These are phyloP conservation scores for Hyperoplus immaculatus DNA, from an alignment of 2,797 vertebrate genomes.

Conservation along the genomic window DNA sequence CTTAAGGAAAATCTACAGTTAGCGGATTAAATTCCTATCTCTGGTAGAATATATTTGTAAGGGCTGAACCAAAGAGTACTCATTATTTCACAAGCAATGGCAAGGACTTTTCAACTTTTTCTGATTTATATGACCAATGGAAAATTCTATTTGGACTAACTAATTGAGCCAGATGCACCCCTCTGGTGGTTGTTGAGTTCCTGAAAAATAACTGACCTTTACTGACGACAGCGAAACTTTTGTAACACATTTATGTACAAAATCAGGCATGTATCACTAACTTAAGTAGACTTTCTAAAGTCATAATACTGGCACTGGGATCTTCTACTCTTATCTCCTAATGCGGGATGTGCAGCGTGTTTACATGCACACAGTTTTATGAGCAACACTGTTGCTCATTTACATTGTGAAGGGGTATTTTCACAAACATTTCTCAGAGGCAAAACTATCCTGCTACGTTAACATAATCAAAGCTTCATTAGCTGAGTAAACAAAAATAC, in stretches of 20 bases:
- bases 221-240: conserved; percentile 25
- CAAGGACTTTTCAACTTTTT: neutral
- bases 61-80: neutral
- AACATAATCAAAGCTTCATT: neutral
- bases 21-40: neutral
- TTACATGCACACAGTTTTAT: conserved; percentile 58
- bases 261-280: conserved; percentile 21
- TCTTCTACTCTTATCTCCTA: conserved; percentile 30
- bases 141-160: neutral
- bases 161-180: neutral
- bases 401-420: neutral
- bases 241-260: conserved; percentile 14
- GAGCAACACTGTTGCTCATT: conserved; percentile 24
- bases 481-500: conserved; percentile 11
- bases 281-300: conserved; percentile 25
- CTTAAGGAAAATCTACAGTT: neutral
- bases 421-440: conserved; percentile 39
- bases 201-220: conserved; percentile 22
- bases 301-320: conserved; percentile 59
- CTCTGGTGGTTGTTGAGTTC: neutral
- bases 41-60: neutral
- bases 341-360: conserved; percentile 39
- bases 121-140: neutral
- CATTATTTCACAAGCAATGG: neutral
- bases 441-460: neutral